Evolutionary conservation across 2,888 invertebrate species (phyloP), one percentile per base, ranked within the genome.

Genomic region (Drosophila bunnanda): DNA sequence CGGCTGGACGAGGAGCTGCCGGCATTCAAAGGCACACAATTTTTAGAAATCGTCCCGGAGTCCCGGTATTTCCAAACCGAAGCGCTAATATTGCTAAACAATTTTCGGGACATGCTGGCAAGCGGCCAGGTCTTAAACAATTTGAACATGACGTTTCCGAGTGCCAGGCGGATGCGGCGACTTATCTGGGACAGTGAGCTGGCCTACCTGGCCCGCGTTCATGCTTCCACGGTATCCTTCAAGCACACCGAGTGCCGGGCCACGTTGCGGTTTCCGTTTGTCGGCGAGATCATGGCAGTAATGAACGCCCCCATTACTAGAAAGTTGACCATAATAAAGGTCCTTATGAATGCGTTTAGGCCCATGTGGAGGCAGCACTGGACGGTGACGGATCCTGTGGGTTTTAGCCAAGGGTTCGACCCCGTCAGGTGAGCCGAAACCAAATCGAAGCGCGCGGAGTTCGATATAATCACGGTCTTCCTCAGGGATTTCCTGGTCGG

Each of bases 151-250:
- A 44, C 50, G 0, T 77, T 73, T 39, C 58, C 64, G 2, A 0
- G 54, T 13, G 85, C 84, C 10, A 22, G n/a, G 1, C 79, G 89
- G 9, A 76, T 85, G 88, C 82, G 82, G 0, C 55, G 44, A 32
- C 22, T 89, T 2, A 53, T 84, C 25, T 85, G 85, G 89, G 85
- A 85, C n/a, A 2, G 7, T 12, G 88, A 85, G 7, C 52, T 85
- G 48, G 85, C 53, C 9, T 84, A 84, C 39, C 61, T 59, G 64
- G 74, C 89, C 2, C 71, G 79, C 0, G 2, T 48, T 1, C 85
- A 85, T 36, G 84, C 60, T 0, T 4, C 52, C 2, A 72, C 75
- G 0, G 74, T 89, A 0, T 86, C 85, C 2, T 84, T 75, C 7
- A 72, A 43, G 38, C 82, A 76, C n/a, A 25, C 85, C 2, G 10